Conservation (phyloP, 2,113 vertebrate species). For the Pedetes capensis region DNA sequence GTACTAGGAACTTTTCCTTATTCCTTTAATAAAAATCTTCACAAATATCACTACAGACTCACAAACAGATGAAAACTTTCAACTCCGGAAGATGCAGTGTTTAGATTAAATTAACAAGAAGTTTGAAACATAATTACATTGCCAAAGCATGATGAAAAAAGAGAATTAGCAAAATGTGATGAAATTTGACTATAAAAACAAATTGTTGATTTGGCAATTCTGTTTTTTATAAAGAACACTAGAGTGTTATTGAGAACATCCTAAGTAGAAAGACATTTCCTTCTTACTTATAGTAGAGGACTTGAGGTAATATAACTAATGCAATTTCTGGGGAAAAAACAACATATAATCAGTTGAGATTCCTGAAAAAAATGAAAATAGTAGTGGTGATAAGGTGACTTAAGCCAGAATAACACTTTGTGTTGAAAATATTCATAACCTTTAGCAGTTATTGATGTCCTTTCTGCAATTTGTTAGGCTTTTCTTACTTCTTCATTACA, state of each 20-base stretch:
- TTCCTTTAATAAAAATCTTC: neutral
- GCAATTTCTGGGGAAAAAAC: neutral
- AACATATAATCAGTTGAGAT: neutral
- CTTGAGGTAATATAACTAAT: neutral
- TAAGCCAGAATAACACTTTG: neutral
- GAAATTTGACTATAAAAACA: conserved; percentile 5
- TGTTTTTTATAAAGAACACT: neutral
- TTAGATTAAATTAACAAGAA: conserved; percentile 23
- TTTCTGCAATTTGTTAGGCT: neutral
- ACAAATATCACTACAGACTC: neutral
- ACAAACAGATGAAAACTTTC: neutral
- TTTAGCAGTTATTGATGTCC: neutral
- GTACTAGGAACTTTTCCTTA: neutral
- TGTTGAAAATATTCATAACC: neutral
- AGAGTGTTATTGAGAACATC: neutral
- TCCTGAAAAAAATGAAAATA: conserved; percentile 6
- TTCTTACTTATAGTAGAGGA: neutral
- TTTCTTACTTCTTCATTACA: neutral
- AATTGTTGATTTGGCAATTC: neutral
- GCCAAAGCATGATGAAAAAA: neutral
- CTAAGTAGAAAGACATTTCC: neutral
- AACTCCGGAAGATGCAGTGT: neutral
- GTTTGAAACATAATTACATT: conserved; percentile 3
- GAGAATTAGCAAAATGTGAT: neutral
- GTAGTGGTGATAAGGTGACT: neutral